Percentiles rank a stretch among this genome's conserved stretches.
These are phyloP conservation scores for Macrophya alboannulata DNA, from an alignment of 2,888 invertebrate species.

Conservation along the genomic window DNA sequence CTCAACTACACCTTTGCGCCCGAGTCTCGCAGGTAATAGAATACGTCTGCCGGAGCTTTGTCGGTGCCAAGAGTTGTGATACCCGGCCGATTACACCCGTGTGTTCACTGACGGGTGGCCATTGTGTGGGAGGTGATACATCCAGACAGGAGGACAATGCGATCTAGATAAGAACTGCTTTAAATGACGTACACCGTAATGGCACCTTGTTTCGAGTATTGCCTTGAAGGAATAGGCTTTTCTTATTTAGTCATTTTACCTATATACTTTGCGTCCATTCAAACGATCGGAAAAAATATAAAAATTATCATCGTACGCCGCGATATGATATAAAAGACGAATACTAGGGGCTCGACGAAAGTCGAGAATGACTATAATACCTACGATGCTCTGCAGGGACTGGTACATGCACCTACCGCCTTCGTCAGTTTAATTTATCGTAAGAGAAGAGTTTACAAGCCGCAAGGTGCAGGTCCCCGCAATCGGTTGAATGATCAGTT, in stretches of 20 bases:
- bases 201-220: conserved; percentile 56
- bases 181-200: conserved; percentile 60
- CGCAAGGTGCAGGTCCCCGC: conserved; percentile 33
- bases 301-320: background rate
- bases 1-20: conserved; percentile 58
- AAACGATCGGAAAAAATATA: conserved; percentile 10
- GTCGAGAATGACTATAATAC: background rate
- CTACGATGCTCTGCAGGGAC: background rate
- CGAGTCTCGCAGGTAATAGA: conserved; percentile 62
- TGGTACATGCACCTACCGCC: background rate
- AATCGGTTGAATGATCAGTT: conserved; percentile 39
- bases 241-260: conserved; percentile 9
- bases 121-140: conserved; percentile 73
- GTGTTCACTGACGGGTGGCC: conserved; percentile 62
- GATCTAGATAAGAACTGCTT: conserved; percentile 67
- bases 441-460: conserved; percentile 6
- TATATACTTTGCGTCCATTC: background rate
- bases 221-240: background rate
- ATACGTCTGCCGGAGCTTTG: conserved; percentile 64
- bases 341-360: background rate
- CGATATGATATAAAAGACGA: background rate
- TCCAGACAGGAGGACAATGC: conserved; percentile 69
- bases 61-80: conserved; percentile 64
- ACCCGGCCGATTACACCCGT: conserved; percentile 64
- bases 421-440: conserved; percentile 17